Base-by-base conservation (phyloP, 2,113 vertebrate species). In the Parus major region DNA sequence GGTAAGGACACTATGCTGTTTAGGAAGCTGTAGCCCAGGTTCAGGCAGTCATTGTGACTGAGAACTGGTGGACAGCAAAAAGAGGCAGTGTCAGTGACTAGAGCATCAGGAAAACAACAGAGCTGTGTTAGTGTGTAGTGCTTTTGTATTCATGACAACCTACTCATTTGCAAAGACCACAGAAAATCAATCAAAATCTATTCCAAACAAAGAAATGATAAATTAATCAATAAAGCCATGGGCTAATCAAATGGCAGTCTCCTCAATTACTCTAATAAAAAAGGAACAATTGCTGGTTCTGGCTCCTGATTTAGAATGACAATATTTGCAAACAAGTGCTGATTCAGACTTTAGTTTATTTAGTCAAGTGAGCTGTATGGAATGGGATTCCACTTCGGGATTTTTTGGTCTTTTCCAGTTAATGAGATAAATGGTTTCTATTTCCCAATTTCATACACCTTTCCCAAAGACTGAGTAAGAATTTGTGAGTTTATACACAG, bases 161-260 rank as follows among this genome's bases (percentile, higher is more conserved):
- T 15, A 11, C 56, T 96, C 78, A 88, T 95, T 83, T 91, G 71
- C 79, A 87, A 92, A 82, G 80, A 92, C 76, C 33, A 57, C 61
- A 88, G 77, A 89, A 88, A 92, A 96, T 96, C 84, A 93, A 82
- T 84, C 65, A 95, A 95, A 91, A 93, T 90, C 91, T 88, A 90
- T 86, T 78, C 61, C 44, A 94, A 93, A 87, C 66, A 90, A 89
- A 93, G 93, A 92, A 87, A 88, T 93, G 52, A 96, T 90, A 94
- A 92, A 96, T 96, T 93, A 88, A 96, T 93, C 95, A 94, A 90
- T 88, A 93, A 88, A 90, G 49, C 52, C 68, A 86, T 27, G 31
- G 86, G 75, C 65, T 95, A 95, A 96, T 88, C 65, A 93, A 80
- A 84, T 29, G 42, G 47, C 33, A 71, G 44, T 50, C 59, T 87